Base-by-base conservation (phyloP, 2,888 invertebrate genomes). In the Netelia fuscicornis region DNA sequence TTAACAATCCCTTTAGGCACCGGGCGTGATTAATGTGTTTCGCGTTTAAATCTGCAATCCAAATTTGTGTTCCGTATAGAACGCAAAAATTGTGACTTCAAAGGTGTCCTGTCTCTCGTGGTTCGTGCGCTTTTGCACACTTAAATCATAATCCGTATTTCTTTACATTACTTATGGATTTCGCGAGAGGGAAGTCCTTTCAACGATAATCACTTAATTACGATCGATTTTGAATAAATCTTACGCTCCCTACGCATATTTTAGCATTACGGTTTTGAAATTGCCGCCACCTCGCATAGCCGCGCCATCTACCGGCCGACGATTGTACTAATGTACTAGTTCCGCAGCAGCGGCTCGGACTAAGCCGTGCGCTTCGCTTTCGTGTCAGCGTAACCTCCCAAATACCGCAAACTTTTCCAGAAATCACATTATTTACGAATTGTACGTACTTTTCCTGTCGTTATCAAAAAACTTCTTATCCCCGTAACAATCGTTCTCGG, bases 1-100 rank as follows among this genome's bases (percentile, higher is more conserved):
- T 84, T 72, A 30, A 37, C 13, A 81, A 77, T 77, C 52, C 76
- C 72, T 30, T n/a, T 62, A 3, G 62, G 77, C 68, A 25, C 37
- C 65, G 17, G 23, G 23, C 8, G n/a, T 60, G 80, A 80, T 67
- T 84, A 65, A 65, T 76, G 65, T 52, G 10, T 23, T 58, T 70
- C 13, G 10, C 37, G 8, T 68, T 68, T 62, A 52, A 77, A 77
- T 78, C 70, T 60, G 17, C 58, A 70, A 70, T 52, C 48, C 70
- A 44, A 60, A 60, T 60, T 42, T 48, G 10, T 70, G 68, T 70
- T 70, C 25, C 52, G 60, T 60, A 60, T 77, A 68, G 60, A 68
- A 68, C n/a, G 48, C 58, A 30, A 48, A 70, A 60, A 11, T 25
- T 62, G 9, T 58, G 11, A 30, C 30, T 30, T 30, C 30, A 30